A percentile compares a stretch with the other conserved stretches of the same genome.
These are phyloP conservation scores for mouse (Mus musculus) DNA, from an alignment of 2,113 vertebrate genomes.

Conservation along the genomic window GRCm39 chr10:122528001-122528500, in stretches of 20 bases:
- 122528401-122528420: not conserved
- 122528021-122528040: conserved; percentile 48
- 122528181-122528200: conserved; percentile 24
- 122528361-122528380: not conserved
- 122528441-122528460: fast-evolving
- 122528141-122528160: conserved; percentile 14
- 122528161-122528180: not conserved
- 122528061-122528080: not conserved
- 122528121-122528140: not conserved
- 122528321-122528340: not conserved
- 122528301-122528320: not conserved
- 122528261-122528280: not conserved
- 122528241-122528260: not conserved
- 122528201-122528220: not conserved
- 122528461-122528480: not conserved
- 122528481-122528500: not conserved
- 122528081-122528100: conserved; percentile 21
- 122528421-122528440: not conserved
- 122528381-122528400: conserved; percentile 1
- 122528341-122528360: not conserved
- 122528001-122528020: not conserved
- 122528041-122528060: conserved; percentile 53
- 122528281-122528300: not conserved
- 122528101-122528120: conserved; percentile 5
- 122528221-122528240: not conserved